Evolutionary conservation across 2,113 vertebrate species (phyloP).

Genomic region (Halichoeres trimaculatus): DNA sequence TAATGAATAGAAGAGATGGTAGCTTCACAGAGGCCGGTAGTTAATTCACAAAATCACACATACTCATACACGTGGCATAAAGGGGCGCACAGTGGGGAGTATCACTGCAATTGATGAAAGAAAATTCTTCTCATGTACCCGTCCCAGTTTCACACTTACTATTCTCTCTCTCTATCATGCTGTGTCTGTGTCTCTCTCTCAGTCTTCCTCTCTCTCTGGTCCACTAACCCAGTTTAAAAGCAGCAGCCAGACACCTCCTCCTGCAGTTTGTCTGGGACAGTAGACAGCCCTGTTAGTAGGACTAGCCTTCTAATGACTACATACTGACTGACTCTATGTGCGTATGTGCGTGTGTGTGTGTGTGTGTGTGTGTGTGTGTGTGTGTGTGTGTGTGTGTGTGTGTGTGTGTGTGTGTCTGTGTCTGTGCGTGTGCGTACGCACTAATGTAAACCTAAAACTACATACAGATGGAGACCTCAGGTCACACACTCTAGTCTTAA

Average conservation of each 20-base stretch:
- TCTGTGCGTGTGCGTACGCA: no score
- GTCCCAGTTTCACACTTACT: conserved; percentile 73
- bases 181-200: conserved; percentile 40
- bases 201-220: conserved; percentile 68
- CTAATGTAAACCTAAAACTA: conserved; percentile 38
- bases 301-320: conserved; percentile 75
- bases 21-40: neutral
- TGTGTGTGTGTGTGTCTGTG: conserved; percentile 20
- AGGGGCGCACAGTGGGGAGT: conserved; percentile 69
- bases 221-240: conserved; percentile 85
- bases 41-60: conserved; percentile 38
- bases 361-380: conserved; percentile 13
- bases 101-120: conserved; percentile 62
- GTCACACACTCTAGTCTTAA: conserved; percentile 31
- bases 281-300: conserved; percentile 76
- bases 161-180: conserved; percentile 43
- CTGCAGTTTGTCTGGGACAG: conserved; percentile 77
- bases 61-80: conserved; percentile 44
- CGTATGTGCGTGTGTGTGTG: conserved; percentile 8
- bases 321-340: conserved; percentile 48
- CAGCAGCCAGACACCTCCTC: conserved; percentile 76
- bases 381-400: conserved; percentile 14
- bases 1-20: conserved; percentile 31
- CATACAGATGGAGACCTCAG: conserved; percentile 41
- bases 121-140: conserved; percentile 72